Base-by-base conservation (phyloP, 2,797 vertebrate genomes). In the Cetoscarus ocellatus region DNA sequence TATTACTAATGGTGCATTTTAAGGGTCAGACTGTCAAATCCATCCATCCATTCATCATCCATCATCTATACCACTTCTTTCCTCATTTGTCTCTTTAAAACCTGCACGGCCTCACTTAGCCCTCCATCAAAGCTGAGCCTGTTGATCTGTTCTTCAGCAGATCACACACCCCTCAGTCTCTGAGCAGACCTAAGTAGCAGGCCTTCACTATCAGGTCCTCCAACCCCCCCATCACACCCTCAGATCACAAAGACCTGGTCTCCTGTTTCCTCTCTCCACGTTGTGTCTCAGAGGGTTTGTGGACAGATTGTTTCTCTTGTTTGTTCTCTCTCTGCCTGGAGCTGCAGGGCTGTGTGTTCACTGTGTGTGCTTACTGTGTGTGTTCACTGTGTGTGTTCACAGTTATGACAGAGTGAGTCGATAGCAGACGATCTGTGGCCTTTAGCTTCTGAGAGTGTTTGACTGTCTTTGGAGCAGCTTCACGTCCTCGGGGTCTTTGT, bases 251-350 rank as follows among this genome's bases (percentile, higher is more conserved):
- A 61, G 54, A 61, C 49, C 45, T 5, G 47, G 10, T 56, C 58
- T 35, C 43, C 52, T 44, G 58, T 53, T 27, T 54, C 64, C 49
- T 60, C 52, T 17, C 45, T 86, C 86, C 86, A 86, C 91, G 89
- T 88, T 83, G 84, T 81, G 79, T 93, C 92, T 91, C 94, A 42
- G 53, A 80, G 82, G 87, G 64, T 68, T 87, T 83, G 73, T 59
- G 78, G 86, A 85, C 83, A 96, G 95, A 95, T 88, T 93, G 93
- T 95, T 93, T 94, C 94, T 79, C 70, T 88, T 84, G 70, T 83
- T 91, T 79, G 82, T 67, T 65, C 73, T 78, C 65, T 60, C 60
- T 43, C 70, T 75, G 77, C 75, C 79, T 69, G 88, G 88, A 88
- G 85, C 87, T 87, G 90, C 85, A 93, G n/a, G n/a, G n/a, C n/a